Evolutionary conservation across 2,113 vertebrate species (phyloP).

Genomic region (Nanorana parkeri): DNA sequence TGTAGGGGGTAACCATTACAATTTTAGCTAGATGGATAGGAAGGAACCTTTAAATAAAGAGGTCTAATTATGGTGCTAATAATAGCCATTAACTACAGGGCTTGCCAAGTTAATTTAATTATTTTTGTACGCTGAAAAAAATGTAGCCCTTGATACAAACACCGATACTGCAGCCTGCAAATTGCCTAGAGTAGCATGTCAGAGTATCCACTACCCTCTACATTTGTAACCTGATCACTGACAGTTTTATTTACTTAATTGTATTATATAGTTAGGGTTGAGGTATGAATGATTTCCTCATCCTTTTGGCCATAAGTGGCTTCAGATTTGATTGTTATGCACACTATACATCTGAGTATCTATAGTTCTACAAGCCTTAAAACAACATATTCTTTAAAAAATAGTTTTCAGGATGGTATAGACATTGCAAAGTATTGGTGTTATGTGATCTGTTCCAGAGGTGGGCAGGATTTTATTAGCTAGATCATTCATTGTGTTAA

Average conservation of each 20-base stretch:
- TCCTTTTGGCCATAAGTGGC: background rate
- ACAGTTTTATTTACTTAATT: background rate
- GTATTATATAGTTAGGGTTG: background rate
- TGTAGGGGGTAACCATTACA: constrained; percentile 57
- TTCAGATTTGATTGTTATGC: background rate
- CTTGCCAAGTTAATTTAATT: constrained; percentile 55
- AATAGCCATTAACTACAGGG: constrained; percentile 57
- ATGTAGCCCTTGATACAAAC: constrained; percentile 22
- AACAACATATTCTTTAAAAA: background rate
- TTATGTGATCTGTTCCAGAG: background rate
- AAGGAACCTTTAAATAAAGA: constrained; percentile 57
- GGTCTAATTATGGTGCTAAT: constrained; percentile 57
- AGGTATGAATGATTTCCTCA: too few species aligned
- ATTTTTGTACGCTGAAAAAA: constrained; percentile 45
- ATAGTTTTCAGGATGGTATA: background rate
- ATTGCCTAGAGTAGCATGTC: background rate
- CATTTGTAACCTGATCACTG: background rate
- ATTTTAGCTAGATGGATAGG: constrained; percentile 54
- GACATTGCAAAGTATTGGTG: background rate
- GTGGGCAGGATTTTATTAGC: background rate
- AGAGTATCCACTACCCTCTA: constrained; percentile 5
- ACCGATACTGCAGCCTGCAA: constrained; percentile 26
- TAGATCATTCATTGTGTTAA: constrained; percentile 9
- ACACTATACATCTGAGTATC: background rate
- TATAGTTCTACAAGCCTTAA: background rate